These are phyloP conservation scores for Hirtodrosophila cameraria DNA, from an alignment of 2,888 invertebrate genomes.

Conservation along the genomic window DNA sequence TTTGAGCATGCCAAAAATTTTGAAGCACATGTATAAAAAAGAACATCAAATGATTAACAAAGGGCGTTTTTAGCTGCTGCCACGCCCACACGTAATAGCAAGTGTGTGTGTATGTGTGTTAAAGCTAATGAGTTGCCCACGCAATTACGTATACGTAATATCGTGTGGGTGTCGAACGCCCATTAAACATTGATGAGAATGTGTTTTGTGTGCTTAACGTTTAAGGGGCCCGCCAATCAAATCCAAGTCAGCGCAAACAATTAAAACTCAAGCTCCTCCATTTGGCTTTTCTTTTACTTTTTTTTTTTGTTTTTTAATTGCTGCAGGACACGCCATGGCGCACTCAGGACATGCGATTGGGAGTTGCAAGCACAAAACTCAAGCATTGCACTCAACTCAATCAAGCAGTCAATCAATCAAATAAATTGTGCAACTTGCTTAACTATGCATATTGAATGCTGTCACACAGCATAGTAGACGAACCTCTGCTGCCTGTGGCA, in stretches of 20 bases:
- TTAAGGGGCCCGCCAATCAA: conserved; percentile 68
- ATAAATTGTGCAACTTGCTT: conserved; percentile 66
- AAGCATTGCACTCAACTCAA: conserved; percentile 42
- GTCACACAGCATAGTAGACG: conserved; percentile 62
- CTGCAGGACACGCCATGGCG: conserved; percentile 60
- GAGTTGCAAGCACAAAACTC: conserved; percentile 2
- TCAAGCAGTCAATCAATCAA: conserved; percentile 73
- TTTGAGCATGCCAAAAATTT: conserved; percentile 25
- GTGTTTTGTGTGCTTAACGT: conserved; percentile 61
- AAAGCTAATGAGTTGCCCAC: conserved; percentile 21
- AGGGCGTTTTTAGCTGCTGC: conserved; percentile 2
- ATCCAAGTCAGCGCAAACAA: conserved; percentile 61
- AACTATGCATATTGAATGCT: conserved; percentile 69
- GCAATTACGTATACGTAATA: conserved; percentile 33
- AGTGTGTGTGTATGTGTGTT: not conserved
- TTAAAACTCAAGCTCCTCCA: conserved; percentile 62
- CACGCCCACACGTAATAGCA: conserved; percentile 4
- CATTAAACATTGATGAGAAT: conserved; percentile 64
- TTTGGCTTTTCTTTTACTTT: too few species aligned
- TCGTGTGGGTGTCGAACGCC: too few species aligned
- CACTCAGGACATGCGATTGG: not conserved
- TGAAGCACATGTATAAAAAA: too few species aligned
- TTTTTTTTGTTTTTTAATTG: too few species aligned
- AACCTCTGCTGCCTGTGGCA: not conserved
- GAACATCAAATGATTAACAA: conserved; percentile 66